These are phyloP conservation scores for Ivindomyrus marchei DNA, from an alignment of 2,113 vertebrate species.

Conservation along the genomic window DNA sequence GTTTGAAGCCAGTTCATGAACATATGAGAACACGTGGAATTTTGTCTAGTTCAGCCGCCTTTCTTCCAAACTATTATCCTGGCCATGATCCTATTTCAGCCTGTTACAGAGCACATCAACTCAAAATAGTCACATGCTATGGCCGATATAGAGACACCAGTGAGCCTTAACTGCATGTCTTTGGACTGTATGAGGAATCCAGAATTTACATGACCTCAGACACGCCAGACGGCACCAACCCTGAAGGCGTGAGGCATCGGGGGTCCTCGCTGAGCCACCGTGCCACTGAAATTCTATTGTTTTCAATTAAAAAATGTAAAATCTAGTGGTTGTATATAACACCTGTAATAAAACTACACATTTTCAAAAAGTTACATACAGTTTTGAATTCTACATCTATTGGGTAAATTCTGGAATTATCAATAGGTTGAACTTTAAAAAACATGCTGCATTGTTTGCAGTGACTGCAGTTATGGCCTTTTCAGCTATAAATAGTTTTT, in stretches of 20 bases:
- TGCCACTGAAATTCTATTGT: no score
- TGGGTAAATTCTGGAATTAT: no score
- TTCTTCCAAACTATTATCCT: neutral
- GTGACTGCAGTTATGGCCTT: no score
- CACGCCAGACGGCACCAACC: no score
- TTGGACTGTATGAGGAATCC: neutral
- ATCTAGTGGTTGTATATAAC: neutral
- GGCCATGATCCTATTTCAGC: neutral
- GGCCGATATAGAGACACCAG: neutral
- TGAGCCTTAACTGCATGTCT: neutral
- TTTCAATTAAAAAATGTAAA: no score
- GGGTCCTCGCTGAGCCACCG: no score
- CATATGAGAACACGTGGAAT: neutral
- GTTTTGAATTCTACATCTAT: no score
- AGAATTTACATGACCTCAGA: neutral
- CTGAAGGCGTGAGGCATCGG: no score
- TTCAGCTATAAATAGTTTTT: no score
- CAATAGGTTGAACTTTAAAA: no score
- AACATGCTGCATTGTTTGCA: no score
- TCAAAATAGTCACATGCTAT: neutral
- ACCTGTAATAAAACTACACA: neutral
- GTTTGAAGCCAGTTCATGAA: neutral
- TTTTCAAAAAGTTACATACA: no score
- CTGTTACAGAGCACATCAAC: neutral
- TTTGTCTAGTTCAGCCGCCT: neutral